These are phyloP conservation scores for Beris morrisii DNA, from an alignment of 2,888 invertebrate genomes.

Conservation along the genomic window DNA sequence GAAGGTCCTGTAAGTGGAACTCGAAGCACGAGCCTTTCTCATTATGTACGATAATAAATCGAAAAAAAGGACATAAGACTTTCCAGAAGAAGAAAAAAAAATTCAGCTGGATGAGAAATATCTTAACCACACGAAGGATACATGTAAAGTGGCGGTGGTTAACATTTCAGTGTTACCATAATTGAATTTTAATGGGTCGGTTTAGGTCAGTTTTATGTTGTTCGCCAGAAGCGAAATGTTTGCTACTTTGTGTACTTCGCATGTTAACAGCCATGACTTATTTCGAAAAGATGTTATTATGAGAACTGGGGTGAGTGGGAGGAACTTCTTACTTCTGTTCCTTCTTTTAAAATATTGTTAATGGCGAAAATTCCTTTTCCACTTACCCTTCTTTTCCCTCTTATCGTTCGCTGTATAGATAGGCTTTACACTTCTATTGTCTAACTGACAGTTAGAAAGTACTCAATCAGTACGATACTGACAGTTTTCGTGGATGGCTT, in stretches of 20 bases:
- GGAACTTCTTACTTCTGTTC: too few species aligned
- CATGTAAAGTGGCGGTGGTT: neutral
- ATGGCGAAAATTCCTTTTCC: too few species aligned
- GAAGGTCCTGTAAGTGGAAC: neutral
- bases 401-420: too few species aligned
- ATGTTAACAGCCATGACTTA: constrained; percentile 15
- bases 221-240: neutral
- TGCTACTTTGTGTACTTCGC: neutral
- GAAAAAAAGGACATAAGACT: neutral
- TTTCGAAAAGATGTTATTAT: too few species aligned
- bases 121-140: neutral
- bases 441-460: constrained; percentile 7
- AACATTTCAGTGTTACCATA: constrained; percentile 1
- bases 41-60: constrained; percentile 5
- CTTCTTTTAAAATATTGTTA: too few species aligned
- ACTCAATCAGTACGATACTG: constrained; percentile 20
- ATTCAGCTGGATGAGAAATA: neutral
- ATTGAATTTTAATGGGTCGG: constrained; percentile 28
- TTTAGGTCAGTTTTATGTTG: constrained; percentile 19
- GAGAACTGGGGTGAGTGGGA: too few species aligned
- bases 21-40: neutral
- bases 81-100: too few species aligned
- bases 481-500: constrained; percentile 1
- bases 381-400: too few species aligned
- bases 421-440: too few species aligned